A percentile compares a stretch with the other conserved stretches of the same genome.
These are phyloP conservation scores for Arion vulgaris DNA, from an alignment of 1,140 invertebrate species.

Conservation along the genomic window DNA sequence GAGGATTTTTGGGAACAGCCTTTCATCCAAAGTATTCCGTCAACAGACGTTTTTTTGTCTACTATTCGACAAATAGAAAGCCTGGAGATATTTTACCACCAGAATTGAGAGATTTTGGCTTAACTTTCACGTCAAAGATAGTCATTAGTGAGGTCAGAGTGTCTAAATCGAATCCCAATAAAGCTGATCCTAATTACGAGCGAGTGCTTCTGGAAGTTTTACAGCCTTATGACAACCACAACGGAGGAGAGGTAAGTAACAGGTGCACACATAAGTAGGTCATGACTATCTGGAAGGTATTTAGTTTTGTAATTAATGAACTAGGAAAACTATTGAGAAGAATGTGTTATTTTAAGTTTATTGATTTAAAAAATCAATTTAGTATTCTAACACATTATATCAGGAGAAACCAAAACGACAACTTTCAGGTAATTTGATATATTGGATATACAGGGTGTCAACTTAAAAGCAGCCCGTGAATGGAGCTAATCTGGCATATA, in stretches of 20 bases:
- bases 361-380: too few species aligned
- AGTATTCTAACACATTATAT: too few species aligned
- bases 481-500: too few species aligned
- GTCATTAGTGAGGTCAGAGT: constrained; percentile 66
- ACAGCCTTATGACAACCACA: constrained; percentile 68
- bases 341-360: too few species aligned
- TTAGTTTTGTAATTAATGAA: too few species aligned
- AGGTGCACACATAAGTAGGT: too few species aligned
- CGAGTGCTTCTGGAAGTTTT: constrained; percentile 60
- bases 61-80: constrained; percentile 54
- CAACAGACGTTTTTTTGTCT: constrained; percentile 66
- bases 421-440: too few species aligned
- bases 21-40: constrained; percentile 65
- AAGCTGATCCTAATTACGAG: constrained; percentile 52
- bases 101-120: background rate
- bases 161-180: constrained; percentile 46
- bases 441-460: too few species aligned
- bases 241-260: constrained; percentile 68
- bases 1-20: constrained; percentile 65
- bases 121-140: constrained; percentile 46
- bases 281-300: too few species aligned
- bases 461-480: too few species aligned
- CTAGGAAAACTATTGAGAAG: too few species aligned
- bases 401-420: too few species aligned
- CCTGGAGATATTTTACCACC: constrained; percentile 3